Conservation (phyloP, 2,888 invertebrate genomes). For the Apantesis nais region DNA sequence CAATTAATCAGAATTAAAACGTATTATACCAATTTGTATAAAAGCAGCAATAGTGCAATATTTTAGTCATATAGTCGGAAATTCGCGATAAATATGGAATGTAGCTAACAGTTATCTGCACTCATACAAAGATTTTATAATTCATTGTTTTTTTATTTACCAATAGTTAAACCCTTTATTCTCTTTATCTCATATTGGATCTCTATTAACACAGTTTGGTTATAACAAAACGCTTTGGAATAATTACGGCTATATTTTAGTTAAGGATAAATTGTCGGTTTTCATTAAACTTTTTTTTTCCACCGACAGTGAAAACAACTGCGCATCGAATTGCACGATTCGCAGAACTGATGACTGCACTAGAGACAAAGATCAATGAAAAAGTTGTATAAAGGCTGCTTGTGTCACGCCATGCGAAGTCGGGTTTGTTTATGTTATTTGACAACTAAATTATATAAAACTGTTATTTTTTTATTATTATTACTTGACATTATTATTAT, state of each 20-base stretch:
- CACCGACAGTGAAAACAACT: background rate
- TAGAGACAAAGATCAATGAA: background rate
- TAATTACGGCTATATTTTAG: background rate
- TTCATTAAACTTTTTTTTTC: background rate
- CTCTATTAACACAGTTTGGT: background rate
- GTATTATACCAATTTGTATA: background rate
- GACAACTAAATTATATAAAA: too few relatives aligned
- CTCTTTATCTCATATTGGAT: background rate
- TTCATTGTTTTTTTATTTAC: background rate
- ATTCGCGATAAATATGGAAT: conserved; percentile 10
- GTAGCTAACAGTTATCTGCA: conserved; percentile 7
- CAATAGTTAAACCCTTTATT: background rate
- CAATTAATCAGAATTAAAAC: too few relatives aligned
- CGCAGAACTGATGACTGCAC: background rate
- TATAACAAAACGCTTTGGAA: too few relatives aligned
- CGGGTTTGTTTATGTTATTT: too few relatives aligned
- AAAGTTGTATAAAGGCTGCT: background rate
- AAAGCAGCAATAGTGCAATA: background rate
- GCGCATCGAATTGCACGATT: background rate
- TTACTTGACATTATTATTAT: too few relatives aligned
- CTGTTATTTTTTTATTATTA: too few relatives aligned
- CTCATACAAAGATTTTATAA: background rate
- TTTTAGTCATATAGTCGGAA: conserved; percentile 1
- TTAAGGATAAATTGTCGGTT: background rate
- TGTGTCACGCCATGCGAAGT: background rate